Evolutionary conservation across 2,797 vertebrate genomes (phyloP).

Genomic region (Pseudocheirus occidentalis): DNA sequence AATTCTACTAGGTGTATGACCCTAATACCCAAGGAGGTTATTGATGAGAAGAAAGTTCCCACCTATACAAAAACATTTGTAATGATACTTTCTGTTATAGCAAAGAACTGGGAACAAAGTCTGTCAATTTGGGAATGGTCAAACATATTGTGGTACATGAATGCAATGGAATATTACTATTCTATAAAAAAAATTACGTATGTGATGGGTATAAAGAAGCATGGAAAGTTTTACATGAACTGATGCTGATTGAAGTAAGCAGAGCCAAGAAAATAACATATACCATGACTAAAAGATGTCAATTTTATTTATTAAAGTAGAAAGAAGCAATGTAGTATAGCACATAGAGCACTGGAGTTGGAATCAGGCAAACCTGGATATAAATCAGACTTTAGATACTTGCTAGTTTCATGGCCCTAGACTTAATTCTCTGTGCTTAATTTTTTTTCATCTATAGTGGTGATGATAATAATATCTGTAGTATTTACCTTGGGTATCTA

Average conservation of each 20-base stretch:
- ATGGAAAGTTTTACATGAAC: background rate
- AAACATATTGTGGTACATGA: background rate
- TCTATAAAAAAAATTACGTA: background rate
- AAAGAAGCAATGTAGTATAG: background rate
- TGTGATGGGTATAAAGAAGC: background rate
- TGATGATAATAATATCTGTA: background rate
- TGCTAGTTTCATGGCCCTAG: background rate
- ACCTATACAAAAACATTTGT: background rate
- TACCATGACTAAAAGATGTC: background rate
- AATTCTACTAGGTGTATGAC: background rate
- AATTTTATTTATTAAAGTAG: background rate
- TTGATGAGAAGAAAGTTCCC: background rate
- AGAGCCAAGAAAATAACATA: background rate
- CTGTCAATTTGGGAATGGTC: background rate
- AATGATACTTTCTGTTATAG: background rate
- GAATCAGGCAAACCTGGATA: background rate
- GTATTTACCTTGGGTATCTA: too few relatives aligned
- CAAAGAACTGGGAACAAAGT: background rate
- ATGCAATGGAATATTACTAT: background rate
- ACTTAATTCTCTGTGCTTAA: background rate
- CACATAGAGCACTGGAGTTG: background rate
- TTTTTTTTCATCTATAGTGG: background rate
- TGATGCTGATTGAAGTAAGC: background rate
- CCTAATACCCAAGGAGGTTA: background rate
- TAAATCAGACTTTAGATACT: background rate